These are phyloP conservation scores for Trypoxylus dichotomus DNA, from an alignment of 1,140 invertebrate species.

Conservation along the genomic window DNA sequence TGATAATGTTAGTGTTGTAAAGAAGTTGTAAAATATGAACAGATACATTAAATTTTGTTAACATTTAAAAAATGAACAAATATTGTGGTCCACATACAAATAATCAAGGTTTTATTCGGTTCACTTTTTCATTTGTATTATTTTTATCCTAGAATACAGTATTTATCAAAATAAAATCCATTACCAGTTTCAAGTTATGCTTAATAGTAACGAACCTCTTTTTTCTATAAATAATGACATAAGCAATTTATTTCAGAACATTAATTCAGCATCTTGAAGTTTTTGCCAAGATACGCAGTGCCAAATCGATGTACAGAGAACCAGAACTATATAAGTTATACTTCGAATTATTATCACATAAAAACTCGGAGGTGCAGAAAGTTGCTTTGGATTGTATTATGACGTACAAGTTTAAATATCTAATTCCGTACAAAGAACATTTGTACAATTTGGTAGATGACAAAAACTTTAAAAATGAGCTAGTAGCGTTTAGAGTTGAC, in stretches of 20 bases:
- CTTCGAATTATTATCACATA: conserved; percentile 76
- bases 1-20: too few species aligned
- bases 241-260: conserved; percentile 57
- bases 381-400: conserved; percentile 82
- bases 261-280: conserved; percentile 74
- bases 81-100: too few species aligned
- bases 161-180: too few species aligned
- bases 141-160: too few species aligned
- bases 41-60: too few species aligned
- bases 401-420: conserved; percentile 77
- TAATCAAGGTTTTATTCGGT: too few species aligned
- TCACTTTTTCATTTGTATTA: too few species aligned
- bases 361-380: conserved; percentile 79
- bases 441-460: conserved; percentile 81
- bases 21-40: too few species aligned
- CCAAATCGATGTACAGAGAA: conserved; percentile 75
- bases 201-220: too few species aligned
- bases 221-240: neutral
- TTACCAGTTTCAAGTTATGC: too few species aligned
- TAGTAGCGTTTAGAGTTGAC: conserved; percentile 78
- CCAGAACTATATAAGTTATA: conserved; percentile 74
- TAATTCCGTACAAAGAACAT: conserved; percentile 77
- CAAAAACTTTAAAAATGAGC: conserved; percentile 82
- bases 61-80: too few species aligned
- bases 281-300: conserved; percentile 79